These are phyloP conservation scores for Diadema setosum DNA, from an alignment of 35 echinoderm and acorn worm genomes.

Conservation along the genomic window DNA sequence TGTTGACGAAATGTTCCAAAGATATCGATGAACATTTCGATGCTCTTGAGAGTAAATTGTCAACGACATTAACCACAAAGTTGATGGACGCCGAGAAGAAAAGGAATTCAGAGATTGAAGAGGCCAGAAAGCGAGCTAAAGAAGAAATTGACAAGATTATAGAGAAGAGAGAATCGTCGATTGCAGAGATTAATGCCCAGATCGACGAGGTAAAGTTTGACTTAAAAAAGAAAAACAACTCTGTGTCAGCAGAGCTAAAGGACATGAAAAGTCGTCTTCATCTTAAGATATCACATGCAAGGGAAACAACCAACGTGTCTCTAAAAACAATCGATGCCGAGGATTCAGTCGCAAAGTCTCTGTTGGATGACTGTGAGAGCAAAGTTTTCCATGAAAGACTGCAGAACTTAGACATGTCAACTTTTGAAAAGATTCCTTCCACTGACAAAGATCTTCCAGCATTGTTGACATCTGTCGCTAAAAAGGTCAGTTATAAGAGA, in stretches of 20 bases:
- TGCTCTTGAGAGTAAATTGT: background rate
- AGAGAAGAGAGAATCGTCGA: background rate
- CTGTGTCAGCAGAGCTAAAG: background rate
- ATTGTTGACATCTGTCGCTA: background rate
- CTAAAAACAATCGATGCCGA: background rate
- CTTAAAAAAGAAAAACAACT: background rate
- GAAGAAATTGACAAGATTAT: too few relatives aligned
- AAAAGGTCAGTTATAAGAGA: background rate
- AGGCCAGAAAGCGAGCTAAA: background rate
- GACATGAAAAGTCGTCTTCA: background rate
- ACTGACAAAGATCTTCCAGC: background rate
- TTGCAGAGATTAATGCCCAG: background rate
- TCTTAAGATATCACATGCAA: background rate
- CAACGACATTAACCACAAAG: too few relatives aligned
- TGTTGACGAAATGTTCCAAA: background rate
- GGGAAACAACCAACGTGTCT: background rate
- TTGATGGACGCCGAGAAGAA: background rate
- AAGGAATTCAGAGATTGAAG: background rate
- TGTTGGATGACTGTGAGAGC: background rate
- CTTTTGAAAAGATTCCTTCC: background rate
- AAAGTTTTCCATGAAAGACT: background rate
- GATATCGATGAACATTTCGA: background rate
- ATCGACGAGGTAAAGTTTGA: background rate
- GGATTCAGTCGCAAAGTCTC: background rate
- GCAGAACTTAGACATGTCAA: background rate